These are phyloP conservation scores for Acropora yongei DNA, from an alignment of 64 coral and sea anemone genomes.

Conservation along the genomic window DNA sequence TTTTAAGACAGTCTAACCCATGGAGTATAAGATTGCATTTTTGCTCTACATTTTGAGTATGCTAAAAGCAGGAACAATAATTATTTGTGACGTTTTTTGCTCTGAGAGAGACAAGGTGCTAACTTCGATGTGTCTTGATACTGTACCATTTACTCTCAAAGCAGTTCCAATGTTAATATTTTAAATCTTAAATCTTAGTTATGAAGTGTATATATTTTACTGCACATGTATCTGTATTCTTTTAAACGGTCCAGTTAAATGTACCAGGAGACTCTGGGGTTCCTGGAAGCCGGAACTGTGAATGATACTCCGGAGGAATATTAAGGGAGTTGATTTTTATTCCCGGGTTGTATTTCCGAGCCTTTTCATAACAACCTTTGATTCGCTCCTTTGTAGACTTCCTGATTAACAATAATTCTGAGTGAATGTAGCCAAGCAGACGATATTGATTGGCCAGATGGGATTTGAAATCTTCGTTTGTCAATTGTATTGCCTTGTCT, in stretches of 20 bases:
- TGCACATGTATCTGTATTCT: too few relatives aligned
- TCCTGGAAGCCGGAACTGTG: neutral
- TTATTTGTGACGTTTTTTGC: too few relatives aligned
- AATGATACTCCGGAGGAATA: constrained; percentile 39
- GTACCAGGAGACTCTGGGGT: neutral
- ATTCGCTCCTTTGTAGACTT: constrained; percentile 50
- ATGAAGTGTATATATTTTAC: too few relatives aligned
- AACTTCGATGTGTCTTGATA: too few relatives aligned
- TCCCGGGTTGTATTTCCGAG: constrained; percentile 47
- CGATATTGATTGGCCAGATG: constrained; percentile 66
- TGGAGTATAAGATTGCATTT: too few relatives aligned
- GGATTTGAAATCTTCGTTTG: constrained; percentile 54
- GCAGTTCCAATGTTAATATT: too few relatives aligned
- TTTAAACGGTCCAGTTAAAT: neutral
- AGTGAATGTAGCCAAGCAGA: constrained; percentile 76
- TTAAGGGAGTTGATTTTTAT: constrained; percentile 52
- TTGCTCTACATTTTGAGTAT: too few relatives aligned
- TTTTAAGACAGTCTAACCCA: too few relatives aligned
- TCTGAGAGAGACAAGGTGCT: too few relatives aligned
- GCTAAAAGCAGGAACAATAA: too few relatives aligned
- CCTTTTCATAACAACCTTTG: constrained; percentile 44
- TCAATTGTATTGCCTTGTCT: constrained; percentile 59
- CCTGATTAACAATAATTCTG: constrained; percentile 6
- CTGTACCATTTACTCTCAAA: too few relatives aligned
- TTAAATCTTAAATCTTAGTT: too few relatives aligned